Evolutionary conservation across 2,113 vertebrate genomes (phyloP), one percentile per base, ranked within the genome.

Genomic region (Ptyas mucosa): DNA sequence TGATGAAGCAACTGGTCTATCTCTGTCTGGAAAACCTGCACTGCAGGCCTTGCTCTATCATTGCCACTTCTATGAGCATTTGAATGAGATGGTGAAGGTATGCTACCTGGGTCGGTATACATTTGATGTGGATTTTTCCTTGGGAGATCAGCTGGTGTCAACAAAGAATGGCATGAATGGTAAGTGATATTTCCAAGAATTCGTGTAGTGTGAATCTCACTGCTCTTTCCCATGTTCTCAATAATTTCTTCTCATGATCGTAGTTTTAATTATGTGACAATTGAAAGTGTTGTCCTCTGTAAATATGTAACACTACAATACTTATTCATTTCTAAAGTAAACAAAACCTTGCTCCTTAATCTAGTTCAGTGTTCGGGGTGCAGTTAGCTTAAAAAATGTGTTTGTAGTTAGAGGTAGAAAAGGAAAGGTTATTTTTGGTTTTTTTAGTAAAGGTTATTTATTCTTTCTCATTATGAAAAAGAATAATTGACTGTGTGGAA

Each of bases 41-140:
- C 98, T 99, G 2, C 98, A 98, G 96, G 98, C 98, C 51, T 98
- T 99, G 34, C 95, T 99, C 8, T 97, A 98, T 96, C 98, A 99
- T 96, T 99, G 98, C 96, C 98, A 97, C 8, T 99, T 99, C 95
- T 99, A 99, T 91, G 98, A 99, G 15, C 98, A 98, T 43, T 96
- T 99, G 89, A 97, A 94, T 93, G 97, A 98, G 23, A 98, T 98
- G 97, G 97, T 98, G 89, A 97, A 98, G 57, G 96, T 69, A 43
- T 99, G 98, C 96, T 99, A 98, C 96, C 92, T 97, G 3, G 98
- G 98, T 51, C 97, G 97, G 64, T 98, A 98, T 46, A 96, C 96
- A 6, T 99, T 98, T 95, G 96, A 97, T 94, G 92, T 97, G 93
- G 97, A 51, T 95, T 97, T 96, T 89, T 92, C 94, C 55, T 94